Evolutionary conservation across 2,797 vertebrate genomes (phyloP).

Genomic region (Crocidura indochinensis): DNA sequence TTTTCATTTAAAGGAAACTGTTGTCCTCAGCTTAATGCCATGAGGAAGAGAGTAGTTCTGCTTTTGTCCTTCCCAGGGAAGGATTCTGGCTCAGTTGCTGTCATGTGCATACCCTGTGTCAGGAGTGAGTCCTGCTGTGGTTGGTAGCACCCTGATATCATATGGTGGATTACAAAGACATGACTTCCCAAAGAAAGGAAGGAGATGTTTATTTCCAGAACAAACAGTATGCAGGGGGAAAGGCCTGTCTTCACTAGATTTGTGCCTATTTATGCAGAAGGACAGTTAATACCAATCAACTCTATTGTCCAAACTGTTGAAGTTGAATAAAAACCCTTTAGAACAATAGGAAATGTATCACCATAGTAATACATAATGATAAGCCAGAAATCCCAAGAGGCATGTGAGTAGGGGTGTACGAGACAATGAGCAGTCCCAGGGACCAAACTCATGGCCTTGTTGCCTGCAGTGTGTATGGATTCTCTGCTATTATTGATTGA

Average conservation of each 20-base stretch:
- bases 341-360: background rate
- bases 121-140: background rate
- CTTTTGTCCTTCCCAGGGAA: background rate
- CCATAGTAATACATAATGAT: background rate
- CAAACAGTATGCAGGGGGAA: slow-evolving; percentile 6
- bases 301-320: slow-evolving; percentile 5
- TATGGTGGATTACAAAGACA: background rate
- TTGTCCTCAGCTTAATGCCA: background rate
- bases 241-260: background rate
- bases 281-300: background rate
- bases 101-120: background rate
- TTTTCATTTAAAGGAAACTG: background rate
- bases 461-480: too few relatives aligned
- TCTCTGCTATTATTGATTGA: too few relatives aligned
- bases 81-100: background rate
- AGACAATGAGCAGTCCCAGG: too few relatives aligned
- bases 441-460: too few relatives aligned
- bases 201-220: slow-evolving; percentile 16
- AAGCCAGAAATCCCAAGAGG: too few relatives aligned
- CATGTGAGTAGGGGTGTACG: too few relatives aligned
- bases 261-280: background rate
- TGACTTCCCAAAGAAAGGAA: slow-evolving; percentile 6
- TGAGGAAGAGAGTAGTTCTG: background rate
- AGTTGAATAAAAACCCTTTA: background rate
- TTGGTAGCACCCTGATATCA: background rate